Conservation (phyloP, 1,140 invertebrate genomes). For the Drosophila watanabei region DNA sequence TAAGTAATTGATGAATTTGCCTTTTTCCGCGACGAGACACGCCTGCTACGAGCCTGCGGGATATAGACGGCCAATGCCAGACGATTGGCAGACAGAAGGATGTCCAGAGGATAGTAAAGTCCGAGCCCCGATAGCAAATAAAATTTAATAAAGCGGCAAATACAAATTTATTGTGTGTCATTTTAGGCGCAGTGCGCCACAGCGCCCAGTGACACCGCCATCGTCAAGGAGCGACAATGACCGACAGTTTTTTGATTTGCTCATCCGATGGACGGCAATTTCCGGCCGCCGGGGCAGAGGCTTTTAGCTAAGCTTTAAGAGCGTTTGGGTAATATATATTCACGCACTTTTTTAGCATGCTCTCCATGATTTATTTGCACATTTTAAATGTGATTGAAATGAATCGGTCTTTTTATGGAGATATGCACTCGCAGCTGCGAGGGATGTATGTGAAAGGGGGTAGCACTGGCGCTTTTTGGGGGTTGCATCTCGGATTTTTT, state of each 20-base stretch:
- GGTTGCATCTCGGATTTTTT: slow-evolving; percentile 36
- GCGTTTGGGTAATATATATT: slow-evolving; percentile 24
- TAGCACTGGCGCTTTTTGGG: not conserved
- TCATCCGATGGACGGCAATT: slow-evolving; percentile 68
- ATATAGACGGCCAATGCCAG: slow-evolving; percentile 46
- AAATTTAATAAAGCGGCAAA: slow-evolving; percentile 82
- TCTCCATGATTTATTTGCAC: slow-evolving; percentile 64
- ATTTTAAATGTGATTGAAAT: slow-evolving; percentile 81
- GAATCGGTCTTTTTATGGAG: slow-evolving; percentile 64
- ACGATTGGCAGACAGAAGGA: slow-evolving; percentile 55
- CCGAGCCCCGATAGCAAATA: slow-evolving; percentile 49
- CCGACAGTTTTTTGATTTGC: slow-evolving; percentile 69
- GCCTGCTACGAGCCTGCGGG: not conserved
- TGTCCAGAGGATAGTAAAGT: slow-evolving; percentile 29
- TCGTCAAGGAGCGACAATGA: slow-evolving; percentile 44
- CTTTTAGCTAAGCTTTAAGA: slow-evolving; percentile 35
- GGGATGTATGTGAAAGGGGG: not conserved
- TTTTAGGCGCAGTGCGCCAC: slow-evolving; percentile 76
- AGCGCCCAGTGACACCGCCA: slow-evolving; percentile 1
- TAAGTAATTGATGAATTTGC: slow-evolving; percentile 85
- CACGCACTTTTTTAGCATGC: slow-evolving; percentile 10
- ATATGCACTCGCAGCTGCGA: slow-evolving; percentile 41
- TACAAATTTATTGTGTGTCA: slow-evolving; percentile 82
- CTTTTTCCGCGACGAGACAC: slow-evolving; percentile 65
- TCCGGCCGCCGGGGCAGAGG: slow-evolving; percentile 37